Evolutionary conservation across 2,797 vertebrate genomes (phyloP).

Genomic region (Smutsia gigantea): DNA sequence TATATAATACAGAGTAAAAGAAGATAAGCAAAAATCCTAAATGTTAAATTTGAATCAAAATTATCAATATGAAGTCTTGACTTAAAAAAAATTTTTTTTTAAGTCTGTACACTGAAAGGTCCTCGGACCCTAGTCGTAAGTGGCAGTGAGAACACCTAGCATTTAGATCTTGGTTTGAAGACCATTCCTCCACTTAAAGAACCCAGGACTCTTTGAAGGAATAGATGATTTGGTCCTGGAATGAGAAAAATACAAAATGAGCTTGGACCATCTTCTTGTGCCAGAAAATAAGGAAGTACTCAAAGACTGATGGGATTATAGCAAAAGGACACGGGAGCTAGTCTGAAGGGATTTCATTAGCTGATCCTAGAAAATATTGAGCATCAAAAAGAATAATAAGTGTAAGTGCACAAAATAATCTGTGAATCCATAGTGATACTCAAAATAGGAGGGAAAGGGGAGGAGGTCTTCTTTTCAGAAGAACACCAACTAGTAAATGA

Average conservation of each 20-base stretch:
- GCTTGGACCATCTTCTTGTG: neutral
- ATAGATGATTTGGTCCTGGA: neutral
- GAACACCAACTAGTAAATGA: neutral
- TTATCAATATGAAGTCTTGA: neutral
- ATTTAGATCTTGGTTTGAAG: neutral
- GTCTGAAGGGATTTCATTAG: neutral
- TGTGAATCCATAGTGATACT: neutral
- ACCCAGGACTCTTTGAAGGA: neutral
- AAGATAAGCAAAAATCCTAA: neutral
- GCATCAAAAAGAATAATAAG: neutral
- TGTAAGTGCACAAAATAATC: neutral
- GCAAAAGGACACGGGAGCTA: neutral
- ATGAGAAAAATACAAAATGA: neutral
- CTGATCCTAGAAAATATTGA: neutral
- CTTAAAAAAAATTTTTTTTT: neutral
- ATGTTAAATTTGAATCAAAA: neutral
- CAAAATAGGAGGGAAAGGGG: rapidly evolving
- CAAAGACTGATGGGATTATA: neutral
- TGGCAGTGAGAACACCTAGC: neutral
- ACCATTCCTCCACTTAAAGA: neutral
- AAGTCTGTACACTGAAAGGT: neutral
- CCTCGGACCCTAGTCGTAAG: neutral
- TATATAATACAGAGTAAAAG: neutral
- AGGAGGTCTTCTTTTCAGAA: neutral
- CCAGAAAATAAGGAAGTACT: neutral